Evolutionary conservation across 2,797 vertebrate genomes (phyloP).

Genomic region (Micrastur ruficollis): DNA sequence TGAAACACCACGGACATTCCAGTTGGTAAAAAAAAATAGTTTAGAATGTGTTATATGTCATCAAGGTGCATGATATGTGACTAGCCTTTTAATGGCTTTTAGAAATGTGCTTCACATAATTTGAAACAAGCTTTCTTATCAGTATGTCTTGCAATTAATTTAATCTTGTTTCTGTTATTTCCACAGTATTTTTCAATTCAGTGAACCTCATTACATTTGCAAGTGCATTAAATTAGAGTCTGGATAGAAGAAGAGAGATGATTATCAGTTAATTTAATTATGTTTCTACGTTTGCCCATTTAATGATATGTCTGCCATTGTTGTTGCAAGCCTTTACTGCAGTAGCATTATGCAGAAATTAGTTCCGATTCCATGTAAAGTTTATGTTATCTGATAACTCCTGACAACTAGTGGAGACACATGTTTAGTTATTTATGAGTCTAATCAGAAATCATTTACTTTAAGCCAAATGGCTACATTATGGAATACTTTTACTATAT

Average conservation of each 20-base stretch:
- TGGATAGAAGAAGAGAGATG: conserved; percentile 75
- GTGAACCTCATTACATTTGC: conserved; percentile 78
- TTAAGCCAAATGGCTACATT: conserved; percentile 27
- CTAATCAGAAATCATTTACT: conserved; percentile 67
- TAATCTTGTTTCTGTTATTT: conserved; percentile 83
- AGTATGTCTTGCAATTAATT: conserved; percentile 78
- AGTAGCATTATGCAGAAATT: conserved; percentile 55
- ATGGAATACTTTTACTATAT: background rate
- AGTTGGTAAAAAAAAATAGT: background rate
- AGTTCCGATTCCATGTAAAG: conserved; percentile 63
- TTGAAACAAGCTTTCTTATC: conserved; percentile 73
- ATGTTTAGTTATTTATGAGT: conserved; percentile 35
- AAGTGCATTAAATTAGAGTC: conserved; percentile 76
- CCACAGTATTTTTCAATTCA: conserved; percentile 75
- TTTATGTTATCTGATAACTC: conserved; percentile 70
- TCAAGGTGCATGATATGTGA: conserved; percentile 33
- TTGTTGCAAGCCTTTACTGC: conserved; percentile 56
- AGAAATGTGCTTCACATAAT: conserved; percentile 38
- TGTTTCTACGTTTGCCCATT: conserved; percentile 75
- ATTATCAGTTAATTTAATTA: conserved; percentile 84
- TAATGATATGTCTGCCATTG: conserved; percentile 72
- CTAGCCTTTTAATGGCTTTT: conserved; percentile 34
- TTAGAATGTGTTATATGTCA: conserved; percentile 45
- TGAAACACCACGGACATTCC: background rate
- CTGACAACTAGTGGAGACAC: conserved; percentile 35